Conservation (phyloP, 2,888 invertebrate genomes). For the Euplexia lucipara region DNA sequence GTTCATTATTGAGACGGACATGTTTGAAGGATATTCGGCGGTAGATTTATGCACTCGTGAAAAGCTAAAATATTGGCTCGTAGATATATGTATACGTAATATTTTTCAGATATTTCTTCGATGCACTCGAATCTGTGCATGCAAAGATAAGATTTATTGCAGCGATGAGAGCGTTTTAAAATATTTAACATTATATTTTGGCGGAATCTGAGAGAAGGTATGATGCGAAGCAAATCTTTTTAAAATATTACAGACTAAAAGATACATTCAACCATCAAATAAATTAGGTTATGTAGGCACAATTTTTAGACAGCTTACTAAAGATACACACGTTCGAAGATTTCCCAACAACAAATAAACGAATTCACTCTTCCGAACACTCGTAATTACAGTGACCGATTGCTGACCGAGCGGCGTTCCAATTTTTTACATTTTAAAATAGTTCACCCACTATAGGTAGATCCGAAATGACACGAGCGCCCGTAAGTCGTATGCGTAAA, state of each 20-base stretch:
- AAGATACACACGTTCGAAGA: conserved; percentile 15
- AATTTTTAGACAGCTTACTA: conserved; percentile 7
- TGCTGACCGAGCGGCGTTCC: conserved; percentile 53
- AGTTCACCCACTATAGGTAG: conserved; percentile 59
- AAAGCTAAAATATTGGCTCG: not conserved
- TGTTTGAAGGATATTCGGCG: conserved; percentile 24
- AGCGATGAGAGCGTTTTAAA: conserved; percentile 19
- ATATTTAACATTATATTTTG: conserved; percentile 7
- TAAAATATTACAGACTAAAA: conserved; percentile 18
- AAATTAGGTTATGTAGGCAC: conserved; percentile 1
- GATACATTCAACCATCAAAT: not conserved
- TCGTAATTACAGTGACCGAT: conserved; percentile 56
- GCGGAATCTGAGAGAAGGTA: conserved; percentile 3
- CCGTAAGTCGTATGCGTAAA: conserved; percentile 60
- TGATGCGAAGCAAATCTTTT: not conserved
- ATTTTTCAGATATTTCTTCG: conserved; percentile 1
- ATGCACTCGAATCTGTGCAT: conserved; percentile 17
- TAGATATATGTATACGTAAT: too few species aligned
- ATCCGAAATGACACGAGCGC: conserved; percentile 48
- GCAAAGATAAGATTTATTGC: conserved; percentile 10
- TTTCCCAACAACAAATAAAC: conserved; percentile 41
- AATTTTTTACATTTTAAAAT: conserved; percentile 64
- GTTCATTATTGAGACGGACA: conserved; percentile 22
- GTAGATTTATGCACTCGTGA: conserved; percentile 33
- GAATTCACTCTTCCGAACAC: conserved; percentile 33